phyloP scores from a whole-genome alignment of 2,113 vertebrate genomes.

The Piprites chloris region DNA sequence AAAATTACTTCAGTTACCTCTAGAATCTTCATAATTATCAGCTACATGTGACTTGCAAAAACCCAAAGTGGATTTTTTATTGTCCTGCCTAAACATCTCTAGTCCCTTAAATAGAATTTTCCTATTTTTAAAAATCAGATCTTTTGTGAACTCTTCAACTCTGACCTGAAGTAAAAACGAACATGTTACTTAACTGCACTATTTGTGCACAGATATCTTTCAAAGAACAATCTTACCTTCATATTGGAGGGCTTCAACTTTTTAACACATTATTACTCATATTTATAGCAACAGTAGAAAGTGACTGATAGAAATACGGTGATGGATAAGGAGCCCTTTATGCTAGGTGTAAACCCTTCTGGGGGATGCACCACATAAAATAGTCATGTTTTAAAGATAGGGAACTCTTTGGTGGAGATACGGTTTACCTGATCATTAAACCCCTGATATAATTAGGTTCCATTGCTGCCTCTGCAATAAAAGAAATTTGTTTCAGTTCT shows the following conservation, averaged over 20 bases:
- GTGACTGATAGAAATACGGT: not conserved
- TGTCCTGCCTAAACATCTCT: not conserved
- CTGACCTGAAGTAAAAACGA: not conserved
- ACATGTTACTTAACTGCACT: not conserved
- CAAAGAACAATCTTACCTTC: not conserved
- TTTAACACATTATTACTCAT: not conserved
- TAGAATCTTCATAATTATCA: not conserved
- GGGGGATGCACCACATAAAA: not conserved
- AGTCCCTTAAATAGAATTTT: not conserved
- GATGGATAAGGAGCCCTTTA: not conserved
- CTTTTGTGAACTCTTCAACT: not conserved
- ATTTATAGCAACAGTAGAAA: not conserved
- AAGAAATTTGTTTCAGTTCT: not conserved
- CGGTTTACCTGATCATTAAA: not conserved
- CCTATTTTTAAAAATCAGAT: not conserved
- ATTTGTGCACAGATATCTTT: not conserved
- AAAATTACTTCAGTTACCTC: not conserved
- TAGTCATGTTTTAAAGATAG: not conserved
- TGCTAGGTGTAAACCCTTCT: not conserved
- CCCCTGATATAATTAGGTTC: not conserved
- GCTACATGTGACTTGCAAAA: not conserved
- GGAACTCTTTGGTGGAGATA: not conserved
- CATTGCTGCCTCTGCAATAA: not conserved
- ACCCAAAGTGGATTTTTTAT: not conserved
- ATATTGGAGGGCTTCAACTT: not conserved